Conservation (phyloP, 2,113 vertebrate genomes). For the Notothenia rossii region DNA sequence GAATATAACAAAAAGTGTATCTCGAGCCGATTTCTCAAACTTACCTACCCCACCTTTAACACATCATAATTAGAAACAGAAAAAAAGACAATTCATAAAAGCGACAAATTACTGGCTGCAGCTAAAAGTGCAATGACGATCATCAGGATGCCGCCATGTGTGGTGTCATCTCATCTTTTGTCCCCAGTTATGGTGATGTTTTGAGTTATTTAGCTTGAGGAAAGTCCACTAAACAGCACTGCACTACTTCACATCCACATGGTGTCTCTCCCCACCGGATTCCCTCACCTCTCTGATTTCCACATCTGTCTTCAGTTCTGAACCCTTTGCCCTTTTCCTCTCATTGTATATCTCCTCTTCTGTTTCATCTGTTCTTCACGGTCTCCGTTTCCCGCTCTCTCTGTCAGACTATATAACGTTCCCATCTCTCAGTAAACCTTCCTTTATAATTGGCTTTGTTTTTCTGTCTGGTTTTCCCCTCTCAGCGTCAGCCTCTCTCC, state of each 20-base stretch:
- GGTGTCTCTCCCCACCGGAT: too few relatives aligned
- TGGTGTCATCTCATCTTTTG: too few relatives aligned
- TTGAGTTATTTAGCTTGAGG: too few relatives aligned
- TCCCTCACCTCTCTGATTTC: background rate
- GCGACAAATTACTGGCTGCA: too few relatives aligned
- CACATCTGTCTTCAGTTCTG: background rate
- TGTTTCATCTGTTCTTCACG: background rate
- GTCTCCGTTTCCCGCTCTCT: background rate
- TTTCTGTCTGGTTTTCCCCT: slow-evolving; percentile 29
- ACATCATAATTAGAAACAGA: too few relatives aligned
- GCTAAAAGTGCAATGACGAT: too few relatives aligned
- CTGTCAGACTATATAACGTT: slow-evolving; percentile 34
- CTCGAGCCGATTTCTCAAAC: too few relatives aligned
- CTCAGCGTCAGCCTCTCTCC: background rate
- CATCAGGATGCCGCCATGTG: too few relatives aligned
- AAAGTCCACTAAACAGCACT: slow-evolving; percentile 9
- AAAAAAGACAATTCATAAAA: too few relatives aligned
- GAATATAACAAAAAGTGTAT: too few relatives aligned
- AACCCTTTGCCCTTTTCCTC: background rate
- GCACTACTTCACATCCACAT: slow-evolving; percentile 20
- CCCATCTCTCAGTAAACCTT: slow-evolving; percentile 38
- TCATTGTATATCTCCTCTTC: background rate
- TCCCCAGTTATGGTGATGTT: too few relatives aligned
- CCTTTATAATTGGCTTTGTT: slow-evolving; percentile 63
- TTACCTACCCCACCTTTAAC: too few relatives aligned